These are phyloP conservation scores for Dendropsophus ebraccatus DNA, from an alignment of 2,113 vertebrate species.

Conservation along the genomic window DNA sequence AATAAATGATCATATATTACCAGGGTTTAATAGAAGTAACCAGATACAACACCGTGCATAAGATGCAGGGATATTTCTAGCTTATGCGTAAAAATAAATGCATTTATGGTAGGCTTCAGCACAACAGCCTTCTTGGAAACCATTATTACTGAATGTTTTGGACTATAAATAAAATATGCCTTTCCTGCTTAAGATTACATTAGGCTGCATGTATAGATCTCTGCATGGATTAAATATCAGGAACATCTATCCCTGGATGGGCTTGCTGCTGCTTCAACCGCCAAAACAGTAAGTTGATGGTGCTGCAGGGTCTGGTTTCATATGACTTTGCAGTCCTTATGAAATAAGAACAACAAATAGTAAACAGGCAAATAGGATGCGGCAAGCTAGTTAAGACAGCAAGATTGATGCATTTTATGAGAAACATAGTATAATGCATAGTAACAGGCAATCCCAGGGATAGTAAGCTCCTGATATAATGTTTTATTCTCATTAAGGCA, in stretches of 20 bases:
- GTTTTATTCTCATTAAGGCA: no score
- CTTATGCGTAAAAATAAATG: neutral
- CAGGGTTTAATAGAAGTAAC: neutral
- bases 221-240: conserved; percentile 34
- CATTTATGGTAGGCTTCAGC: neutral
- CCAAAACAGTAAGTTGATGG: neutral
- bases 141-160: conserved; percentile 25
- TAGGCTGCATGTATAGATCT: conserved; percentile 21
- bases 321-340: neutral
- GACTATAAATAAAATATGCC: conserved; percentile 39
- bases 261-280: neutral
- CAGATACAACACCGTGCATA: neutral
- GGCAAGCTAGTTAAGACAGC: neutral
- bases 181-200: conserved; percentile 37
- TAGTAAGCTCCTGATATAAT: no score
- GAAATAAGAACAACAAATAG: conserved; percentile 1
- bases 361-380: neutral
- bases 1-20: no score
- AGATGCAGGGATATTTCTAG: neutral
- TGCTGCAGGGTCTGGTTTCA: neutral
- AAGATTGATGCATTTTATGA: neutral
- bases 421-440: neutral
- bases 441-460: no score
- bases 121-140: neutral
- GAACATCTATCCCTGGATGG: conserved; percentile 14